phyloP scores from a whole-genome alignment of 2,888 invertebrate species.

The Dryobotodes eremita region DNA sequence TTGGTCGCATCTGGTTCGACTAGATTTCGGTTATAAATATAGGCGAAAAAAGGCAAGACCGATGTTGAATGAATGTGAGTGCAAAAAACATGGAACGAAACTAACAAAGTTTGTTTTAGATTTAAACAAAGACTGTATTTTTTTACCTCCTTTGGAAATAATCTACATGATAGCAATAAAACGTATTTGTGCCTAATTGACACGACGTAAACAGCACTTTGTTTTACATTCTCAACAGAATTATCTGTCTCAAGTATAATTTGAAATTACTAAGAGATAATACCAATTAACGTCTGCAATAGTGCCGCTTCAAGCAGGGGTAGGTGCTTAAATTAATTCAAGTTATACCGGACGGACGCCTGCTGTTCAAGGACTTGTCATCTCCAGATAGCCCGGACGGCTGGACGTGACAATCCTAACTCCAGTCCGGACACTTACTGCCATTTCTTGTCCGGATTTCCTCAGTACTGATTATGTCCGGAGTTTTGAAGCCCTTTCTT shows the following conservation, averaged over 20 bases:
- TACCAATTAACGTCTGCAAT: constrained; percentile 40
- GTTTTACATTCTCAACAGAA: not conserved
- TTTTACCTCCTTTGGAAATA: not conserved
- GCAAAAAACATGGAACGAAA: not conserved
- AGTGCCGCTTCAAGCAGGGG: constrained; percentile 45
- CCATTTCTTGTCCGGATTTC: constrained; percentile 58
- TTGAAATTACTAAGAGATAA: constrained; percentile 12
- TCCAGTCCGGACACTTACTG: constrained; percentile 48
- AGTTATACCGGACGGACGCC: constrained; percentile 58
- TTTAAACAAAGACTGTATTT: not conserved
- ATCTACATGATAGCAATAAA: not conserved
- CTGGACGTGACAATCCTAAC: constrained; percentile 61
- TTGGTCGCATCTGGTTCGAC: not conserved
- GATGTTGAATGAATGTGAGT: not conserved
- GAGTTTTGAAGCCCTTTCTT: constrained; percentile 49
- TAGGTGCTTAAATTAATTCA: constrained; percentile 65
- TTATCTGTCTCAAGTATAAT: constrained; percentile 14
- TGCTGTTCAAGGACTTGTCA: constrained; percentile 61
- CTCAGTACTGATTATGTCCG: constrained; percentile 68
- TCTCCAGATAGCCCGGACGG: constrained; percentile 48
- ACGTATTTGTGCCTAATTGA: not conserved
- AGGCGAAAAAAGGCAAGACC: not conserved
- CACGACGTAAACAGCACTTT: not conserved
- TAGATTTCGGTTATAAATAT: not conserved
- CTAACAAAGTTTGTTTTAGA: not conserved